Conservation (phyloP, 2,888 invertebrate species). For the Pammene fasciana region DNA sequence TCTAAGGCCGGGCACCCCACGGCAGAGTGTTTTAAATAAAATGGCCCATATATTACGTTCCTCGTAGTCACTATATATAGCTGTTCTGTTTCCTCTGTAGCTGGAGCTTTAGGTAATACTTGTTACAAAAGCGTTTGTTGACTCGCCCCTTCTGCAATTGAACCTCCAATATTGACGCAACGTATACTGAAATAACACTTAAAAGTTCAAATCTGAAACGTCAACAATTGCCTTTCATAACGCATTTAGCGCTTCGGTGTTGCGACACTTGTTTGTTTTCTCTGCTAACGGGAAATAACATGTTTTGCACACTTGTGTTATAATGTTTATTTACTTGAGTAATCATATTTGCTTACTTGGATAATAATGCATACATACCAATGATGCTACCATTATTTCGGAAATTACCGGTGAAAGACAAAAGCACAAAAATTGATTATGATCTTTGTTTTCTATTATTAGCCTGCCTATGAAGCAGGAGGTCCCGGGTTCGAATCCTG, state of each 20-base stretch:
- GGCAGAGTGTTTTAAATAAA: too few relatives aligned
- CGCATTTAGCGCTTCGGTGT: conserved; percentile 34
- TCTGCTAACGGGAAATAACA: conserved; percentile 33
- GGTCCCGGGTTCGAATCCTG: too few relatives aligned
- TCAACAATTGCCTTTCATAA: conserved; percentile 38
- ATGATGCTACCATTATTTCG: too few relatives aligned
- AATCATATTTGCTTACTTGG: neutral
- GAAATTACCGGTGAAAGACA: too few relatives aligned
- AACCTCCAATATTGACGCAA: conserved; percentile 29
- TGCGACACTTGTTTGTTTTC: conserved; percentile 32
- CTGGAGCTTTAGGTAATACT: neutral
- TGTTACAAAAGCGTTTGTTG: conserved; percentile 16
- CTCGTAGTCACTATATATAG: too few relatives aligned
- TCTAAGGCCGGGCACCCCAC: too few relatives aligned
- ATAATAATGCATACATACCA: too few relatives aligned
- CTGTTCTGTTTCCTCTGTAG: too few relatives aligned
- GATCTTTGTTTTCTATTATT: too few relatives aligned
- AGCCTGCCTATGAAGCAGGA: too few relatives aligned
- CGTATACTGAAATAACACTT: conserved; percentile 36
- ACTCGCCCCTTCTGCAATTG: conserved; percentile 24
- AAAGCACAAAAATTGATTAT: too few relatives aligned
- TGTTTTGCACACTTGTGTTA: conserved; percentile 20
- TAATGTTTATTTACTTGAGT: neutral
- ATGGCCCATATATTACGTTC: too few relatives aligned
- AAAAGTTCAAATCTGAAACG: conserved; percentile 35